These are phyloP conservation scores for Vimba vimba DNA, from an alignment of 2,113 vertebrate species.

Conservation along the genomic window DNA sequence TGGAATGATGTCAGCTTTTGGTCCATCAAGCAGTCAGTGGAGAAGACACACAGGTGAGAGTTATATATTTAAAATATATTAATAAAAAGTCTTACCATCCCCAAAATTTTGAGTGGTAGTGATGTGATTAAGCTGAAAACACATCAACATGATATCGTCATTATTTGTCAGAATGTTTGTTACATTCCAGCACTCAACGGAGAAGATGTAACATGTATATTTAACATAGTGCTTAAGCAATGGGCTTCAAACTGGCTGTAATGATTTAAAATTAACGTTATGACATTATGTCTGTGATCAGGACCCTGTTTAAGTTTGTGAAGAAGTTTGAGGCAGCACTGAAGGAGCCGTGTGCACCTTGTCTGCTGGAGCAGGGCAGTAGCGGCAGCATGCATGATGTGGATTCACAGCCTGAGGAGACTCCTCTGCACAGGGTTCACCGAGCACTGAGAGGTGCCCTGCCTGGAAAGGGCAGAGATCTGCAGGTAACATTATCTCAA, in stretches of 20 bases:
- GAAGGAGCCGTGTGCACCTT: constrained; percentile 78
- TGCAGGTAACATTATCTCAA: not conserved
- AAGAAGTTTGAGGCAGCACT: constrained; percentile 90
- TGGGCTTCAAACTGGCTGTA: not conserved
- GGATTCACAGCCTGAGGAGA: constrained; percentile 71
- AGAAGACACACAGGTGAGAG: constrained; percentile 93
- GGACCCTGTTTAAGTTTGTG: constrained; percentile 95
- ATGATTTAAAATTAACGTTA: not conserved
- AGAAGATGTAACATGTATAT: not conserved
- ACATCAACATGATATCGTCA: too few species aligned
- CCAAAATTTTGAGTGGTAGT: too few species aligned
- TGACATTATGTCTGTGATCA: constrained; percentile 60
- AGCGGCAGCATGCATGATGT: constrained; percentile 75
- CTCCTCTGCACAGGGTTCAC: constrained; percentile 80
- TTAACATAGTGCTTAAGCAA: not conserved
- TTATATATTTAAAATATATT: not conserved
- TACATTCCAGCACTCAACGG: not conserved
- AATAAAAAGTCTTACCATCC: too few species aligned
- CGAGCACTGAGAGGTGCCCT: constrained; percentile 73
- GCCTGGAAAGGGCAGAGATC: constrained; percentile 63
- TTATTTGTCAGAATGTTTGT: not conserved
- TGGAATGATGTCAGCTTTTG: constrained; percentile 99
- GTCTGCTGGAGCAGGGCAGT: constrained; percentile 83
- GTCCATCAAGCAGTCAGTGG: constrained; percentile 96
- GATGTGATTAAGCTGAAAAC: too few species aligned